Evolutionary conservation across 2,113 vertebrate genomes (phyloP).

Genomic region (Abramis brama): DNA sequence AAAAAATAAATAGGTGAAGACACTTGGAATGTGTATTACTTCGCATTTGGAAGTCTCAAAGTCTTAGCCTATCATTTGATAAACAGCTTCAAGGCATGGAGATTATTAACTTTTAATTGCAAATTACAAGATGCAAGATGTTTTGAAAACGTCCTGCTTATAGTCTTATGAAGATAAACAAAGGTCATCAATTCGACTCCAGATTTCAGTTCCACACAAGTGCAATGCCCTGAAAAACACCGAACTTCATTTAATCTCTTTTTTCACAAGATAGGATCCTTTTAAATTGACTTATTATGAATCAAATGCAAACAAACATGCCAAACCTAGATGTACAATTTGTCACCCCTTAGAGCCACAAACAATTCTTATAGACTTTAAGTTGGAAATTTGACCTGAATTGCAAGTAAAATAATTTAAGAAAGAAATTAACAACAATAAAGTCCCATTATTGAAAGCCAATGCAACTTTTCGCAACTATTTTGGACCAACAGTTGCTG

Average conservation of each 20-base stretch:
- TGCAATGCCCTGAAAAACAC: background rate
- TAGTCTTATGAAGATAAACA: constrained; percentile 47
- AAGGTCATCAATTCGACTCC: constrained; percentile 5
- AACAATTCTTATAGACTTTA: background rate
- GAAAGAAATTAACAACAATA: background rate
- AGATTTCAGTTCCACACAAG: background rate
- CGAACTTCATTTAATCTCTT: background rate
- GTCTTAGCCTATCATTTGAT: constrained; percentile 41
- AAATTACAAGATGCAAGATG: constrained; percentile 25
- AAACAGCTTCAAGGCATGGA: constrained; percentile 48
- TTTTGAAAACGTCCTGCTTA: background rate
- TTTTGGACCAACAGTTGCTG: background rate
- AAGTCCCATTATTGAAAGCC: background rate
- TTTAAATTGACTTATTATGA: background rate
- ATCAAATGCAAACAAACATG: background rate
- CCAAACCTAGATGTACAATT: background rate
- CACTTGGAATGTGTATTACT: constrained; percentile 21
- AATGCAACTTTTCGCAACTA: background rate
- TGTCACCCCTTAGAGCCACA: background rate
- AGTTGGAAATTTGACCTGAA: background rate
- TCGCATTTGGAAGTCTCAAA: constrained; percentile 1
- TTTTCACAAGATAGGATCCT: background rate
- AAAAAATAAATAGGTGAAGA: constrained; percentile 52
- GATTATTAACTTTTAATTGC: constrained; percentile 63
- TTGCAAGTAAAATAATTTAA: background rate